Evolutionary conservation across 2,113 vertebrate genomes (phyloP).

Genomic region (Alosa alosa): DNA sequence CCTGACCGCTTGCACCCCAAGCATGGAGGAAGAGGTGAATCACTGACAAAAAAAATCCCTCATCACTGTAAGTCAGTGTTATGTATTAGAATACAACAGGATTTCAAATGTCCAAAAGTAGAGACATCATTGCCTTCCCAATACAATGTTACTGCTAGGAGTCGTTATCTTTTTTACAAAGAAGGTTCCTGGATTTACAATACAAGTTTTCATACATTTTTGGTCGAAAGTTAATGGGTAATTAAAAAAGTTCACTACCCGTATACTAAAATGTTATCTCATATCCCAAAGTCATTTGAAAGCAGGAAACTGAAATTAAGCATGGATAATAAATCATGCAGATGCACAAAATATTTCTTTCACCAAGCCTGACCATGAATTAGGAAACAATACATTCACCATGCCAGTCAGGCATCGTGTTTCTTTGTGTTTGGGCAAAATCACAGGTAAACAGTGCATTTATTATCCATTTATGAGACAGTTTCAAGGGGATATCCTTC

Average conservation of each 20-base stretch:
- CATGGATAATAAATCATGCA: background rate
- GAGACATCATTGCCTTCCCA: background rate
- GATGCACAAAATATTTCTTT: background rate
- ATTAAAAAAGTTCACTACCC: background rate
- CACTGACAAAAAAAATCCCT: background rate
- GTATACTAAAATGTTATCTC: background rate
- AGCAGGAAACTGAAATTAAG: background rate
- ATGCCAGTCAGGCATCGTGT: background rate
- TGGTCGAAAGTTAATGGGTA: background rate
- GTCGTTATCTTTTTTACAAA: background rate
- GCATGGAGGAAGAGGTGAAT: slow-evolving; percentile 18
- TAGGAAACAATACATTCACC: background rate
- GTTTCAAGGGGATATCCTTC: slow-evolving; percentile 13
- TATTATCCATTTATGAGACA: background rate
- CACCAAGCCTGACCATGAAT: background rate
- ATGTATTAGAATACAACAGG: background rate
- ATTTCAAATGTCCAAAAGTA: background rate
- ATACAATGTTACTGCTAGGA: background rate
- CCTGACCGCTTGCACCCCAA: background rate
- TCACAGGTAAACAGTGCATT: background rate
- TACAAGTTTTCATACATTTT: background rate
- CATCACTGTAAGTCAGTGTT: slow-evolving; percentile 16
- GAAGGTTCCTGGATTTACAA: background rate
- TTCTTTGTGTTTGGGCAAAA: background rate
- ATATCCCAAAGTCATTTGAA: background rate